Conservation (phyloP, 35 echinoderm and acorn worm genomes). For the Holothuria glaberrima region DNA sequence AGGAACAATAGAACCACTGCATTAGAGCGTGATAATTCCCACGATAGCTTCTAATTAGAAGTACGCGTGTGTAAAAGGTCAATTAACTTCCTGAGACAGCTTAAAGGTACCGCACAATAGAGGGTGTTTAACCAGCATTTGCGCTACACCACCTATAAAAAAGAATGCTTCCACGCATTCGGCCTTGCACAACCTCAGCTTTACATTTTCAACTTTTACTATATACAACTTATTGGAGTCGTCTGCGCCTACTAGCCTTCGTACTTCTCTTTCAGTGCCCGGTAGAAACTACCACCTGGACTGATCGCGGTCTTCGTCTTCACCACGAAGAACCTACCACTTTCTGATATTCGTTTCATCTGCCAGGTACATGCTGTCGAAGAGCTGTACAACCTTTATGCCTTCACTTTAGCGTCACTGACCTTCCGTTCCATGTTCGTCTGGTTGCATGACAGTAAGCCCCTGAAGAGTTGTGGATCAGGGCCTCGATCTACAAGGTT, state of each 20-base stretch:
- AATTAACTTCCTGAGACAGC: background rate
- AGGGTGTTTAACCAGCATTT: too few relatives aligned
- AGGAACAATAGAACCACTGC: too few relatives aligned
- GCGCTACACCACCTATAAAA: conserved; percentile 31
- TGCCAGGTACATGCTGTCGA: background rate
- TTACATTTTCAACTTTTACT: background rate
- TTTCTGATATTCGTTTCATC: background rate
- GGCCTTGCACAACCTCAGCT: background rate
- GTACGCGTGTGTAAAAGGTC: too few relatives aligned
- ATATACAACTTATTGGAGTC: background rate
- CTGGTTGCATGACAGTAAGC: background rate
- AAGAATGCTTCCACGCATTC: conserved; percentile 6
- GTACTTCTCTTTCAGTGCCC: background rate
- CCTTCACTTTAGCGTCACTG: background rate
- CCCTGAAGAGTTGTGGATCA: background rate
- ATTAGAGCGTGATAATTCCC: too few relatives aligned
- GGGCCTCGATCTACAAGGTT: background rate
- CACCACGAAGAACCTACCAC: background rate
- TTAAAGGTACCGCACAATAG: too few relatives aligned
- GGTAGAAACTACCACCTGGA: too few relatives aligned
- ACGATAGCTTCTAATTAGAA: too few relatives aligned
- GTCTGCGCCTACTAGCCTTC: background rate
- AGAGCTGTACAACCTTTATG: background rate
- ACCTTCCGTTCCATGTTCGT: background rate
- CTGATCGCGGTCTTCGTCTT: background rate